Evolutionary conservation across 2,797 vertebrate genomes (phyloP), one percentile per base, ranked within the genome.

Genomic region (Ctenopoma multispine): DNA sequence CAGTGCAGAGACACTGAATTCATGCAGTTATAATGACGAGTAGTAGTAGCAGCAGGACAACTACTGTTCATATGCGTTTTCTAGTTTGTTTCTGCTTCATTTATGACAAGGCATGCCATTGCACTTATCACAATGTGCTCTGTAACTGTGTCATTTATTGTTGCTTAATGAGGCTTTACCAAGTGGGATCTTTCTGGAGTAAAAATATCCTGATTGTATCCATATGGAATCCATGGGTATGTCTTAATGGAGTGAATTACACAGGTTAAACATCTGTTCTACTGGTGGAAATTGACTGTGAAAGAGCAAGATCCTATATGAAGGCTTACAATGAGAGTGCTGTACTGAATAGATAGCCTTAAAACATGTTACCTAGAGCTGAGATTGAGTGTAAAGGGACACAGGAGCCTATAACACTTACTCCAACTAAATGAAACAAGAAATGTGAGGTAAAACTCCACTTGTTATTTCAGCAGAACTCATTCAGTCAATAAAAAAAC

Each of bases 141-240:
- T 55, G 58, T 65, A 67, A 81, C 57, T 62, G 56, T 72, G 51
- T 50, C 38, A 61, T 74, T 86, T 74, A 46, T 53, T 31, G 63
- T 15, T 53, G 40, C 54, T 51, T 82, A 89, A 87, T 63, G 50
- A 83, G 75, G 63, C 56, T 21, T 38, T 61, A 66, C 75, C 57
- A 58, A 75, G 44, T 40, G 40, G 64, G 66, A 60, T 58, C 61
- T 47, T 10, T 50, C 29, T 63, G 69, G 70, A 64, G 81, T 83
- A 85, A 88, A 84, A 47, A 64, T 65, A 75, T 81, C 72, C 77
- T 82, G 79, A 91, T 80, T 76, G 63, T 81, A 58, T 87, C 87
- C 89, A 76, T 84, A 92, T 88, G 84, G 70, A 76, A 72, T 17
- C 71, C 44, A 40, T 53, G 14, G 73, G 65, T 48, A 29, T 3